phyloP scores from a whole-genome alignment of 2,797 vertebrate species.

The Trichosurus vulpecula region DNA sequence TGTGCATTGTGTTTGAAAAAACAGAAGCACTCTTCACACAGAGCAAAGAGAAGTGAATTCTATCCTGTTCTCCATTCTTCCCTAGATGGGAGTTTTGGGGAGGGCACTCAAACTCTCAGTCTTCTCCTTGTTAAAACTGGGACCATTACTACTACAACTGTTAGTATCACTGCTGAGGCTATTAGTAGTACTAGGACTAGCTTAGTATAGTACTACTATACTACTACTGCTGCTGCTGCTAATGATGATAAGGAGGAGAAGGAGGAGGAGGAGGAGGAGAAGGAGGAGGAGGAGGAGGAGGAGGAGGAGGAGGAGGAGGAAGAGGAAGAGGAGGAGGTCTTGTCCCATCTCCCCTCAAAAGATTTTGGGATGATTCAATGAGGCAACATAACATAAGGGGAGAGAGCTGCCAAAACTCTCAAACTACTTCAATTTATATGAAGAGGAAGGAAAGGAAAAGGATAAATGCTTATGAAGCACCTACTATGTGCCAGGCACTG shows the following conservation, averaged over 20 bases:
- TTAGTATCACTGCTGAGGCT: no score
- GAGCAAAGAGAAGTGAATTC: neutral
- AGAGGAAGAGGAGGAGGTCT: neutral
- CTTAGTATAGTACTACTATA: no score
- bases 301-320: neutral
- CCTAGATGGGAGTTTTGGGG: neutral
- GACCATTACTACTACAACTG: no score
- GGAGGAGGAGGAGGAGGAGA: no score
- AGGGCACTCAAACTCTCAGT: neutral
- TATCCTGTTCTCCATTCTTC: neutral
- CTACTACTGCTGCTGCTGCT: no score
- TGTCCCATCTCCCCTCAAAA: neutral
- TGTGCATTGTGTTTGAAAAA: neutral
- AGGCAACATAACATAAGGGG: neutral
- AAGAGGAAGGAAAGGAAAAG: neutral
- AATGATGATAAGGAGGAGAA: no score
- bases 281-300: neutral
- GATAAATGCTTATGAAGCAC: neutral
- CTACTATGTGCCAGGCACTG: neutral
- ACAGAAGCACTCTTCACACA: neutral
- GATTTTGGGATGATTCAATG: neutral
- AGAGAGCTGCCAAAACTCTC: conserved; percentile 2
- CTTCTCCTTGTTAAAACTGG: conserved; percentile 21
- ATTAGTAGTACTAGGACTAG: no score
- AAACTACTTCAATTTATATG: neutral